Base-by-base conservation (phyloP, 1,140 invertebrate species). In the Danaus melanippus region DNA sequence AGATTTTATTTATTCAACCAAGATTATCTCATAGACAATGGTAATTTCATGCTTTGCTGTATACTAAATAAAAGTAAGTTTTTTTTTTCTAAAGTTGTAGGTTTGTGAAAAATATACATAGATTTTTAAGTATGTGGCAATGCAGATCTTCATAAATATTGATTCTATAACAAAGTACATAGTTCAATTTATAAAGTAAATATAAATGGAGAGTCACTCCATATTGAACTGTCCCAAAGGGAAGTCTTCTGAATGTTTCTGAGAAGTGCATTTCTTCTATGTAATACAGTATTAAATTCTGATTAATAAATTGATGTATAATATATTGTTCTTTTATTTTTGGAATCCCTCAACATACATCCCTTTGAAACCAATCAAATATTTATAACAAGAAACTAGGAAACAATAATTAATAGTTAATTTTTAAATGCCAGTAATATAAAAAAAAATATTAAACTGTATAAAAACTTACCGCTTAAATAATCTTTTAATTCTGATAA, bases 251-350 rank as follows among this genome's bases (percentile, higher is more conserved):
- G 92, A 92, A 92, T 92, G 92, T 93, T 93, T 93, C 92, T 91
- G 90, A 90, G 89, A 92, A 92, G 92, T 93, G 92, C 92, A 93
- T 93, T 93, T 93, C 92, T 92, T 92, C 91, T 92, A 93, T 93
- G 92, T 93, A 92, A 92, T 93, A 93, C 92, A 93, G 92, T 93
- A 93, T 93, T 93, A 93, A 89, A 88, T 89, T 91, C 90, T 88
- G 89, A 90, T 89, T 84, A 85, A 79, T 85, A 87, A 86, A 86
- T 86, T 76, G 75, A 84, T 84, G 79, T 81, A 82, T 76, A 67
- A 79, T 72, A 71, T 66, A 56, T 9, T 9, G 11, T 50, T 12
- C 21, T 55, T 46, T 58, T 44, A 44, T 44, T 52, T 52, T 12
- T 39, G 2, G 12, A 8, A 40, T 7, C n/a, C 48, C 11, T 21